Conservation (phyloP, 2,888 invertebrate genomes). For the Drosophila mulleri region DNA sequence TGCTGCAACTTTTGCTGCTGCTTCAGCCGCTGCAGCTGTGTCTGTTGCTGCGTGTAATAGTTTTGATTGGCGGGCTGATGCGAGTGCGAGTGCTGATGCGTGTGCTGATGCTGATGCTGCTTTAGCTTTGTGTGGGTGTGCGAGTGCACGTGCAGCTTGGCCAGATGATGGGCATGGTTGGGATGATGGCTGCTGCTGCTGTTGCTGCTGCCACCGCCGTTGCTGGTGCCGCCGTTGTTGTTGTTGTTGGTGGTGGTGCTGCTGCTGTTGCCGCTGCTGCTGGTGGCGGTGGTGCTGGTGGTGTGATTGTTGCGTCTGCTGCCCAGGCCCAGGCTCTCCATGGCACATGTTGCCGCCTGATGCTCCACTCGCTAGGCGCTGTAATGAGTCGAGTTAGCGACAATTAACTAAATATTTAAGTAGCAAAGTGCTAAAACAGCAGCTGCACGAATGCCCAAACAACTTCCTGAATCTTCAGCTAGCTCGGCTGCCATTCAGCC, state of each 20-base stretch:
- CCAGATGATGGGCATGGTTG: slow-evolving; percentile 61
- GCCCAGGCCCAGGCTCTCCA: slow-evolving; percentile 85
- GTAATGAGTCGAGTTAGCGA: slow-evolving; percentile 39
- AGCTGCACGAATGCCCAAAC: slow-evolving; percentile 28
- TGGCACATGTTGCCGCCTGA: slow-evolving; percentile 83
- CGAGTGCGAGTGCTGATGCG: slow-evolving; percentile 38
- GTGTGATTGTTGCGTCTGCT: slow-evolving; percentile 81
- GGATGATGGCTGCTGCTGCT: slow-evolving; percentile 32
- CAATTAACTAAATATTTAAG: slow-evolving; percentile 47
- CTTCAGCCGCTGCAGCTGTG: slow-evolving; percentile 67
- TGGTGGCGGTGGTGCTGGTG: slow-evolving; percentile 55
- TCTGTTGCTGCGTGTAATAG: slow-evolving; percentile 71
- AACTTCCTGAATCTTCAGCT: slow-evolving; percentile 31
- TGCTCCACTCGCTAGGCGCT: slow-evolving; percentile 37
- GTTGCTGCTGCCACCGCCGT: slow-evolving; percentile 25
- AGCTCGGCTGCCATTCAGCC: background rate
- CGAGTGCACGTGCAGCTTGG: slow-evolving; percentile 34
- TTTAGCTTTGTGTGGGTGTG: slow-evolving; percentile 55
- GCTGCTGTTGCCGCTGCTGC: slow-evolving; percentile 18
- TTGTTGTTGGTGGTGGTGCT: slow-evolving; percentile 53
- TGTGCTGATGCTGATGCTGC: slow-evolving; percentile 13
- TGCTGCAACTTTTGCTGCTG: slow-evolving; percentile 54
- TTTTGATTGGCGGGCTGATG: slow-evolving; percentile 73
- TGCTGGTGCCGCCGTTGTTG: slow-evolving; percentile 28
- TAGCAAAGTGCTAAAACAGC: slow-evolving; percentile 17